Evolutionary conservation across 2,113 vertebrate species (phyloP).

Genomic region (Caloenas nicobarica): DNA sequence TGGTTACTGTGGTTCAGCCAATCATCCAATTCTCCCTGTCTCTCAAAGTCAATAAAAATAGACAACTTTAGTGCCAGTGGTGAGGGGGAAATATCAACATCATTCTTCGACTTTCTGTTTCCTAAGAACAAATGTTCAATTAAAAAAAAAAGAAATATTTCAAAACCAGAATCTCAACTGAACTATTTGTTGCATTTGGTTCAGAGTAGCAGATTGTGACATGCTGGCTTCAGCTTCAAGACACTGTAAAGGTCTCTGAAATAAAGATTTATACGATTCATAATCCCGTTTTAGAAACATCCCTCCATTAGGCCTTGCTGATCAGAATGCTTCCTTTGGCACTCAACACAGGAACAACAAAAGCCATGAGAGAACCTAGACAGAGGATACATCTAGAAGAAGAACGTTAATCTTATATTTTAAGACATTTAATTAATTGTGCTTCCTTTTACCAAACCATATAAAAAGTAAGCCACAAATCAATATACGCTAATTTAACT

Average conservation of each 20-base stretch:
- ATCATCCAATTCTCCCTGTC: background rate
- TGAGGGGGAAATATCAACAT: background rate
- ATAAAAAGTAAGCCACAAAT: constrained; percentile 40
- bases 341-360: background rate
- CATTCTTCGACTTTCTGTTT: background rate
- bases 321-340: background rate
- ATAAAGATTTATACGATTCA: background rate
- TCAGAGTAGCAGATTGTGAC: background rate
- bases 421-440: background rate
- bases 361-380: background rate
- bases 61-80: background rate
- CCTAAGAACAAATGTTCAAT: constrained; percentile 4
- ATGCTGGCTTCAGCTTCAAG: background rate
- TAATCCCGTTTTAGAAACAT: background rate
- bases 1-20: constrained; percentile 18
- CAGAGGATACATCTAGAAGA: background rate
- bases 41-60: constrained; percentile 55
- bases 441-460: background rate
- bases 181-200: background rate
- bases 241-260: background rate
- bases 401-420: background rate
- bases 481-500: background rate
- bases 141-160: background rate
- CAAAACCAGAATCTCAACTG: background rate
- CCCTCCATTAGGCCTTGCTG: background rate